A percentile compares a stretch with the other conserved stretches of the same genome.
These are phyloP conservation scores for Datnioides undecimradiatus DNA, from an alignment of 2,113 vertebrate genomes.

Conservation along the genomic window DNA sequence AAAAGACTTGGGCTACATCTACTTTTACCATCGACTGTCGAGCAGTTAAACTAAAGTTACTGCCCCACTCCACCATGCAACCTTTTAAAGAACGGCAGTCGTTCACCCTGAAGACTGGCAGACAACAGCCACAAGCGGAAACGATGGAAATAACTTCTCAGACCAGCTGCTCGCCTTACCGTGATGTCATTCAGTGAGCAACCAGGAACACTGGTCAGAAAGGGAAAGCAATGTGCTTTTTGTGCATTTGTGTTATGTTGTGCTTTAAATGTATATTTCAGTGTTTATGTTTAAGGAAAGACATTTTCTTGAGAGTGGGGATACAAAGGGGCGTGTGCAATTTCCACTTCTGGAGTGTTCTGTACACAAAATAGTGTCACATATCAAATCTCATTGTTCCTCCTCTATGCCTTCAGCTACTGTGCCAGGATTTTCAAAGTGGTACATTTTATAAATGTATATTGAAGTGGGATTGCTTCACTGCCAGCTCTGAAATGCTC, in stretches of 20 bases:
- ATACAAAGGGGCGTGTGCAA: slow-evolving; percentile 78
- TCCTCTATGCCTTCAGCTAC: slow-evolving; percentile 72
- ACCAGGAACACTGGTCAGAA: slow-evolving; percentile 60
- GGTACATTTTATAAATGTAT: slow-evolving; percentile 70
- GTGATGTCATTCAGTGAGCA: slow-evolving; percentile 62
- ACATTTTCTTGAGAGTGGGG: slow-evolving; percentile 37
- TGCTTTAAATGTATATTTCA: slow-evolving; percentile 72
- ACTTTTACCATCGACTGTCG: slow-evolving; percentile 96
- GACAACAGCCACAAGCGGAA: slow-evolving; percentile 68
- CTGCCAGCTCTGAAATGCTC: slow-evolving; percentile 67
- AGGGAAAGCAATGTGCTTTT: slow-evolving; percentile 69
- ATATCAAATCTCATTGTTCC: slow-evolving; percentile 71
- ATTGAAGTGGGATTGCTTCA: slow-evolving; percentile 49
- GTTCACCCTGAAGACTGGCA: slow-evolving; percentile 71
- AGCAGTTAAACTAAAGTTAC: slow-evolving; percentile 88
- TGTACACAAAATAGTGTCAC: slow-evolving; percentile 52
- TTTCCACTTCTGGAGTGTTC: slow-evolving; percentile 67
- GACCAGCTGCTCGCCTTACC: slow-evolving; percentile 66
- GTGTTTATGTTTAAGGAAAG: slow-evolving; percentile 53
- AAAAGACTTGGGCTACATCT: slow-evolving; percentile 98
- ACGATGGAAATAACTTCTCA: slow-evolving; percentile 77
- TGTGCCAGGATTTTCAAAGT: slow-evolving; percentile 71
- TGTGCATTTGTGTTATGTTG: slow-evolving; percentile 66
- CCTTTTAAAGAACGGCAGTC: slow-evolving; percentile 80
- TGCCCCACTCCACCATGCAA: slow-evolving; percentile 58